A percentile compares a stretch with the other conserved stretches of the same genome.
Evolutionary conservation across 2,888 invertebrate genomes (phyloP).

Genomic region (Mantis religiosa): DNA sequence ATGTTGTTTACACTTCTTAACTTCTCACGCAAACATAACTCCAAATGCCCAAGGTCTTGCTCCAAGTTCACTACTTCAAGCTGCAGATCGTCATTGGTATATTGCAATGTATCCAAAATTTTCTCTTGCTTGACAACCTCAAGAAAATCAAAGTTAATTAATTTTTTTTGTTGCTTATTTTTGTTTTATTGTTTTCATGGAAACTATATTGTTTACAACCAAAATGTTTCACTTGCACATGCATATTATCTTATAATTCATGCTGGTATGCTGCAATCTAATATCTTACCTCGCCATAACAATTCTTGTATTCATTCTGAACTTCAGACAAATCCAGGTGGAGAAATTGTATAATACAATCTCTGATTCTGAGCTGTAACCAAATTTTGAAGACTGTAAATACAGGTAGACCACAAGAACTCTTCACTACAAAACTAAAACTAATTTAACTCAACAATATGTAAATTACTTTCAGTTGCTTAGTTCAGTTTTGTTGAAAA

Average conservation of each 20-base stretch:
- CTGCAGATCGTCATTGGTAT: constrained; percentile 8
- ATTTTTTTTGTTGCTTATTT: neutral
- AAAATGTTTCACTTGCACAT: no score
- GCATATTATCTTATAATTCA: no score
- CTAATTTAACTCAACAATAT: no score
- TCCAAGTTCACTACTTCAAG: constrained; percentile 1
- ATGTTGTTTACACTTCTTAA: neutral
- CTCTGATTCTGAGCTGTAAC: constrained; percentile 1
- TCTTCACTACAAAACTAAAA: neutral
- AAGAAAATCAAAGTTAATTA: neutral
- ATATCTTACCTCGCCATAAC: neutral
- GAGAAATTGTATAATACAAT: neutral
- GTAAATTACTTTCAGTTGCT: no score
- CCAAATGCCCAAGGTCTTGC: constrained; percentile 9
- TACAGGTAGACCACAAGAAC: neutral
- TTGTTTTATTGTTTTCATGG: neutral
- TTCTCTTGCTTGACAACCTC: constrained; percentile 21
- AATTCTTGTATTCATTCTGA: neutral
- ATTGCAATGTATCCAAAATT: neutral
- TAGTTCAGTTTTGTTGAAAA: no score
- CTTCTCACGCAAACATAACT: neutral
- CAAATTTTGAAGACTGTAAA: neutral
- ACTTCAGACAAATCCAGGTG: neutral
- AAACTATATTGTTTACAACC: no score
- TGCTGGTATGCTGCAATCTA: neutral